A percentile compares a stretch with the other conserved stretches of the same genome.
Evolutionary conservation across 2,113 vertebrate genomes (phyloP).

Genomic region (Petaurus breviceps): DNA sequence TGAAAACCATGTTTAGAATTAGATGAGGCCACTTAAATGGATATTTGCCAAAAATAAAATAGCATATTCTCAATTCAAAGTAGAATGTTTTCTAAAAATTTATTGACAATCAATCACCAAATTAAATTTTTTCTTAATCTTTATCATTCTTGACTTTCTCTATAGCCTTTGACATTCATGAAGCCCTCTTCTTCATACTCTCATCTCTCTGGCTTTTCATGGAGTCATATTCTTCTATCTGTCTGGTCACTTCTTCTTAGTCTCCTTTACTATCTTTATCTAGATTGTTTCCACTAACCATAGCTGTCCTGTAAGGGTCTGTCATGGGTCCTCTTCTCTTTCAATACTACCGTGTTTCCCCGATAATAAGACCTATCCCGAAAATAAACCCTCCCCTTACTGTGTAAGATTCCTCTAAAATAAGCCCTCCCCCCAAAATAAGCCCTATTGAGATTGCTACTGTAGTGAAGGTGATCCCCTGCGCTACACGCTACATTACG

Average conservation of each 20-base stretch:
- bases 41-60: background rate
- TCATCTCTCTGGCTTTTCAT: background rate
- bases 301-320: background rate
- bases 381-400: too few species aligned
- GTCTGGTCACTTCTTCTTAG: background rate
- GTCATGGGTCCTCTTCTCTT: background rate
- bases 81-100: background rate
- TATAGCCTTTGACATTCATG: background rate
- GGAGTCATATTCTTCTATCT: background rate
- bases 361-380: too few species aligned
- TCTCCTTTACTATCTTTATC: background rate
- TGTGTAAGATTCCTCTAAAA: too few species aligned
- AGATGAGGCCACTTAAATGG: background rate
- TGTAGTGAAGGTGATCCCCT: too few species aligned
- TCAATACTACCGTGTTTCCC: too few species aligned
- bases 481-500: too few species aligned
- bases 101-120: background rate
- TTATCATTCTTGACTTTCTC: background rate
- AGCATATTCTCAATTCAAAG: background rate
- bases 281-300: background rate
- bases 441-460: too few species aligned
- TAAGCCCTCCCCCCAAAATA: too few species aligned
- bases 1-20: conserved; percentile 7
- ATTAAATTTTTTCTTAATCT: background rate
- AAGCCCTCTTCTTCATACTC: background rate